Evolutionary conservation across 2,113 vertebrate species (phyloP), one percentile per base, ranked within the genome.

Genomic region (Monopterus albus): DNA sequence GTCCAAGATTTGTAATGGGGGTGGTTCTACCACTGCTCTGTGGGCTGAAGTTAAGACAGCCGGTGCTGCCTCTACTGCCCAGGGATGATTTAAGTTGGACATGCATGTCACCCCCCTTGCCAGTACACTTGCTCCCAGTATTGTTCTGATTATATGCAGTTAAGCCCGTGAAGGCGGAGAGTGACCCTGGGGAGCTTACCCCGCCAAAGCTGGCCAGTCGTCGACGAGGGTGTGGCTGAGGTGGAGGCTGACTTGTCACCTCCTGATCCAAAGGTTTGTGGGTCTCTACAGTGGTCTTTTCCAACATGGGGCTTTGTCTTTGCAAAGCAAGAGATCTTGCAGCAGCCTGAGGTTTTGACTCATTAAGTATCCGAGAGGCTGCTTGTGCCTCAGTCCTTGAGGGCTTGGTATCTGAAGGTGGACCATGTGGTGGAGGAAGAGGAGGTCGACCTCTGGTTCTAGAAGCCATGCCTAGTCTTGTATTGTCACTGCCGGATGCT

Each of bases 181-280:
- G 87, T 0, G 95, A 96, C 65, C 95, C 94, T 0, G 94, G 93
- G 12, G 95, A 97, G 57, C 96, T 95, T 79, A 95, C 78, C 18
- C 96, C 96, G 59, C 96, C 95, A 59, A 99, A 98, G 82, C 96
- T 98, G 75, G 97, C 96, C 56, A 98, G 94, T 46, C 97, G 84
- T 17, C 88, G 94, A 33, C 97, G 92, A 14, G 95, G 94, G 43
- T 90, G 88, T 6, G 88, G 88, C 58, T 91, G 84, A 94, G 95
- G 74, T 84, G 92, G 61, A 60, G 64, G 23, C 26, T 63, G 20
- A 84, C 84, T 79, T 86, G 88, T 89, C 52, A 84, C 91, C 68
- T 97, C 96, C 91, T 95, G 94, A 58, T 96, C 96, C 0, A 95
- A 82, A 47, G 92, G 87, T 43, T 91, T 92, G 35, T 90, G 89